A percentile compares a stretch with the other conserved stretches of the same genome.
Conservation (phyloP, 2,113 vertebrate species). For the Ammodytes dubius region DNA sequence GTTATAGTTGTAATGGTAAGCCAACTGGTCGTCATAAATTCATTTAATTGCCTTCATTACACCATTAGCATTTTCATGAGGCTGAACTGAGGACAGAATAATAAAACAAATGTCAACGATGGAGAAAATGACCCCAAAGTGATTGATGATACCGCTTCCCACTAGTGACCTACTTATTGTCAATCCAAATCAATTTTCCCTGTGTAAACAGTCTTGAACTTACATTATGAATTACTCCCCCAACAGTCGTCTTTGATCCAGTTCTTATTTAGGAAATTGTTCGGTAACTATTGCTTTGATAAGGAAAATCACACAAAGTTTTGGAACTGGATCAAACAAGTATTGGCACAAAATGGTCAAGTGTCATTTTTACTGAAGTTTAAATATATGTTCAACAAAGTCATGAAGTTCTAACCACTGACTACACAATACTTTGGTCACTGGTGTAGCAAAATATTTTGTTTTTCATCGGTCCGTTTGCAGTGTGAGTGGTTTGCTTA, state of each 20-base stretch:
- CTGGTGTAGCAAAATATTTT: conserved; percentile 18
- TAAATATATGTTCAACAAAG: neutral
- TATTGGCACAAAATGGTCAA: neutral
- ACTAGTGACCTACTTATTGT: neutral
- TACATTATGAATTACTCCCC: conserved; percentile 5
- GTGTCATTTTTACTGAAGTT: neutral
- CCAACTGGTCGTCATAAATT: neutral
- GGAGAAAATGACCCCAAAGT: neutral
- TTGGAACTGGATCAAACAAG: conserved; percentile 9
- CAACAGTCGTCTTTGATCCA: conserved; percentile 8
- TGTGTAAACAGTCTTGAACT: conserved; percentile 2
- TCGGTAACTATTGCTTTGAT: conserved; percentile 1
- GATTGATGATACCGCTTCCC: conserved; percentile 2
- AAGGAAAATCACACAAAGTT: conserved; percentile 1
- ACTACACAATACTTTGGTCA: conserved; percentile 15
- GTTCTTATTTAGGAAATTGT: neutral
- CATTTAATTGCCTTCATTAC: conserved; percentile 5
- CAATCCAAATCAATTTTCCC: conserved; percentile 5
- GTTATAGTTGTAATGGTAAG: neutral
- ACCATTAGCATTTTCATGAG: conserved; percentile 4
- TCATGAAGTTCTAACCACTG: neutral
- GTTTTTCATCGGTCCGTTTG: conserved; percentile 19
- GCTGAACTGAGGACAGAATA: neutral
- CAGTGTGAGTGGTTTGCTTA: conserved; percentile 20
- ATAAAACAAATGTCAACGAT: conserved; percentile 9